Base-by-base conservation (phyloP, 2,888 invertebrate species). In the Ecliptopera silaceata region DNA sequence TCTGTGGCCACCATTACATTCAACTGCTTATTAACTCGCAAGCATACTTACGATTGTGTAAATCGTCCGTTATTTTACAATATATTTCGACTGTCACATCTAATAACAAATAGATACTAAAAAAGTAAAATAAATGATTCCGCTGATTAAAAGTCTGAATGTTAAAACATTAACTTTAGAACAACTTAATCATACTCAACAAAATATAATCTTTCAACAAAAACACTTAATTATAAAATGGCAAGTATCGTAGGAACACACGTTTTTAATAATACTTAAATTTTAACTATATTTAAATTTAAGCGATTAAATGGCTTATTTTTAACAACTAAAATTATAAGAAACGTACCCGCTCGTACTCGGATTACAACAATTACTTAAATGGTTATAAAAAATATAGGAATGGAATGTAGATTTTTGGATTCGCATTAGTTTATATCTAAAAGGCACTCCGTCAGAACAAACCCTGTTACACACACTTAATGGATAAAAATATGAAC, bases 181-280 rank as follows among this genome's bases (percentile, higher is more conserved):
- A 36, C 32, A 34, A 20, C 5, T 12, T 32, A 18, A 6, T 39
- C 17, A 18, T 13, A 38, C 8, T 18, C 15, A 43, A 45, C 45
- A 20, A 32, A 44, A 34, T 8, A 46, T 46, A 46, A 46, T 22
- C 46, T 46, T 46, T 13, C 20, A 32, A 22, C 13, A 8, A 26
- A 36, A 36, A 36, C 13, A 36, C 46, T 13, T 34, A 20, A 34
- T 20, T 34, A 4, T 18, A 20, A 20, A 32, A 45, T 34, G 45
- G 15, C 36, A 36, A 36, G 15, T 10, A 36, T 15, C 15, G 10
- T 31, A 36, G 36, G 15, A 36, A 36, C 15, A 36, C 15, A 13
- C 13, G n/a, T 36, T 36, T 36, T 36, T 36, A n/a, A 10, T 36
- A 36, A 26, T 26, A 26, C 26, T 26, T 26, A 6, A 8, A 8